phyloP scores from a whole-genome alignment of 2,888 invertebrate genomes.

The Ctena decussata region DNA sequence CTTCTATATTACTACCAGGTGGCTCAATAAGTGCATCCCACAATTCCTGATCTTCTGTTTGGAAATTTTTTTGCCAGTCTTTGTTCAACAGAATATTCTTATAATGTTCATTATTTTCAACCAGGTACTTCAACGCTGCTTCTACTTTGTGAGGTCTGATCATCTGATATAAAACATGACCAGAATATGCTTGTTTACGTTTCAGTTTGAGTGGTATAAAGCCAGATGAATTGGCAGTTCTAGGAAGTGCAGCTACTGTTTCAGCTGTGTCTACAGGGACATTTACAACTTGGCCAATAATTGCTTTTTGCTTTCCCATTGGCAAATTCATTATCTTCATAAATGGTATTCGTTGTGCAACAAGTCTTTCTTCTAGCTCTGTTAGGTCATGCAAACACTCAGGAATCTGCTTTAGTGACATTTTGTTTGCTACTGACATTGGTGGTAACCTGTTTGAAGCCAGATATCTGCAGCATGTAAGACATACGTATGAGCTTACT shows the following conservation, averaged over 20 bases:
- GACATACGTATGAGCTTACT: not conserved
- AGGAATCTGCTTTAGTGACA: not conserved
- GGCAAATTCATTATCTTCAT: constrained; percentile 25
- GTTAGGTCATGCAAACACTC: not conserved
- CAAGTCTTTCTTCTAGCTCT: not conserved
- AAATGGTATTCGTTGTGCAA: constrained; percentile 31
- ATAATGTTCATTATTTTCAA: not conserved
- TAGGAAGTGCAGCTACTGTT: constrained; percentile 2
- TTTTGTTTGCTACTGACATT: not conserved
- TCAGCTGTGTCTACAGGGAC: constrained; percentile 19
- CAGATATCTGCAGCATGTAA: constrained; percentile 12
- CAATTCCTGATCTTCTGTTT: not conserved
- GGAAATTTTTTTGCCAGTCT: not conserved
- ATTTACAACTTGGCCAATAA: constrained; percentile 34
- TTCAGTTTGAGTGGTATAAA: constrained; percentile 20
- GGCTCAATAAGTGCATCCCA: not conserved
- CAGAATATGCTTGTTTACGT: constrained; percentile 17
- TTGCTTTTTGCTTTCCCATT: constrained; percentile 20
- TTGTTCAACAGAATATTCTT: not conserved
- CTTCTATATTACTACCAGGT: not conserved
- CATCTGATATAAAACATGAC: constrained; percentile 9
- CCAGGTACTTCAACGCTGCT: constrained; percentile 8
- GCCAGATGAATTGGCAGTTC: constrained; percentile 6
- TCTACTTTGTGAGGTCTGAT: not conserved
- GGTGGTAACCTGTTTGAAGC: not conserved